phyloP scores from a whole-genome alignment of 2,888 invertebrate species.

The Pyrgus malvae region DNA sequence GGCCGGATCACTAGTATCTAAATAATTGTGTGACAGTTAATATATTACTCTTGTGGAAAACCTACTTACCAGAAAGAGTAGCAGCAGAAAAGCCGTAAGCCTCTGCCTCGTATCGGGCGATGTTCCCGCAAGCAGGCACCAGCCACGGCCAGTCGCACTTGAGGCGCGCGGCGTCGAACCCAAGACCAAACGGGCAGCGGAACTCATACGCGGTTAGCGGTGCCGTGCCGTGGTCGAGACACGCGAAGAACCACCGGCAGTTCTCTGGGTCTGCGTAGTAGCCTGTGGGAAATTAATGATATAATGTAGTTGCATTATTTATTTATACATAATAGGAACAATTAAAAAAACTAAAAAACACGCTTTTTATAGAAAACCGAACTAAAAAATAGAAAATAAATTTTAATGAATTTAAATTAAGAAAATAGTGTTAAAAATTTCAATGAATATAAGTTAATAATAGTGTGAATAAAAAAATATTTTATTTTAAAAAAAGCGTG shows the following conservation, averaged over 20 bases:
- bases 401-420: too few species aligned
- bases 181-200: constrained; percentile 90
- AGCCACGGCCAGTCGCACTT: constrained; percentile 92
- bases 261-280: constrained; percentile 91
- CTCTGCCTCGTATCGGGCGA: constrained; percentile 77
- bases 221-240: constrained; percentile 86
- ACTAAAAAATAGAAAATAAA: too few species aligned
- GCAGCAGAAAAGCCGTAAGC: constrained; percentile 70
- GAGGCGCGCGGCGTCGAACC: constrained; percentile 86
- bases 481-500: too few species aligned
- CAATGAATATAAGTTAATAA: too few species aligned
- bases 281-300: constrained; percentile 60
- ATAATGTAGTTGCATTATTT: not conserved
- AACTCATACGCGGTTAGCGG: constrained; percentile 88
- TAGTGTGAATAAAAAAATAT: too few species aligned
- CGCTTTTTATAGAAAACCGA: too few species aligned
- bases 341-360: not conserved
- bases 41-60: not conserved
- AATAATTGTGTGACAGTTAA: too few species aligned
- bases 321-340: not conserved
- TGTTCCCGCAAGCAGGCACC: constrained; percentile 83
- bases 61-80: constrained; percentile 60
- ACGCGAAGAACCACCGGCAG: constrained; percentile 92
- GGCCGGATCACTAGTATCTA: too few species aligned
- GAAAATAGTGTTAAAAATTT: too few species aligned